phyloP scores from a whole-genome alignment of 1,140 invertebrate genomes.

The Thereuonema tuberculata region DNA sequence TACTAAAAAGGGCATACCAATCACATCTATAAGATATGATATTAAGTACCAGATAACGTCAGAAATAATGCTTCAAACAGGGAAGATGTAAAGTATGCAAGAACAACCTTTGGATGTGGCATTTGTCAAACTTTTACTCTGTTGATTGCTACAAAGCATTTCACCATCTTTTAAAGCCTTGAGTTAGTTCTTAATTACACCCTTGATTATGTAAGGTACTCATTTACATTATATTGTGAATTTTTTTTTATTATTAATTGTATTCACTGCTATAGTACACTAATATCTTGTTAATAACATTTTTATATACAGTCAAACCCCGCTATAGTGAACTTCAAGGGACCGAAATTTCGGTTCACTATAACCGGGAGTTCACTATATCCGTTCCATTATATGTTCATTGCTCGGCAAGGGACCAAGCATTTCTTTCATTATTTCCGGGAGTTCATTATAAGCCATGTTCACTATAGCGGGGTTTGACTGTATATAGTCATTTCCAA shows the following conservation, averaged over 20 bases:
- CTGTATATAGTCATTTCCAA: not conserved
- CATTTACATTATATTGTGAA: not conserved
- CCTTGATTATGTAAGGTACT: not conserved
- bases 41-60: not conserved
- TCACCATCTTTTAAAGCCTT: not conserved
- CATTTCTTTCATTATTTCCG: too few relatives aligned
- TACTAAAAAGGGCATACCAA: not conserved
- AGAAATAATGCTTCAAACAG: not conserved
- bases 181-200: not conserved
- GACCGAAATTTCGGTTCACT: too few relatives aligned
- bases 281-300: not conserved
- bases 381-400: too few relatives aligned
- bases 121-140: not conserved
- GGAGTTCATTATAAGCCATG: too few relatives aligned
- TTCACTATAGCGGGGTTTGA: too few relatives aligned
- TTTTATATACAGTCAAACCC: too few relatives aligned
- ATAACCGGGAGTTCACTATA: too few relatives aligned
- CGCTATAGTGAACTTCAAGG: too few relatives aligned
- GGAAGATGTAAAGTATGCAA: not conserved
- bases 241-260: not conserved
- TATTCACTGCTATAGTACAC: not conserved
- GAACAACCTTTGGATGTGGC: not conserved
- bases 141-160: not conserved
- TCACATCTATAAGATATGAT: not conserved
- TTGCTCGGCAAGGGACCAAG: too few relatives aligned